Evolutionary conservation across 2,797 vertebrate species (phyloP).

Genomic region (Hemitrygon akajei): DNA sequence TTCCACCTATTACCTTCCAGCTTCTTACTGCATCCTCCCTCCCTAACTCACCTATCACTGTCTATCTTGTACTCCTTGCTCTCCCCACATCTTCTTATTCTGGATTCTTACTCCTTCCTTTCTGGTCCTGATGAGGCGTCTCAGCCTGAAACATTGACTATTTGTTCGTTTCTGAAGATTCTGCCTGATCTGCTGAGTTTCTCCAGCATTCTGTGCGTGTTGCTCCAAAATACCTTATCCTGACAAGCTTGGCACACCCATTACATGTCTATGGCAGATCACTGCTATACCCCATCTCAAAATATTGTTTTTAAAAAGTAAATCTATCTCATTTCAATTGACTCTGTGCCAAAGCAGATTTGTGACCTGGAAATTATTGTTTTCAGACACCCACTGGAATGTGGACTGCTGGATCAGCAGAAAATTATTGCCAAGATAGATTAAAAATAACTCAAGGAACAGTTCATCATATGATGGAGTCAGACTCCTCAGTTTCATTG

Average conservation of each 20-base stretch:
- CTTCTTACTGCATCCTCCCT: too few species aligned
- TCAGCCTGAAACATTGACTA: too few species aligned
- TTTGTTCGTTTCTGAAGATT: too few species aligned
- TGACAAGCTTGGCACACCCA: background rate
- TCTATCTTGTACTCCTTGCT: too few species aligned
- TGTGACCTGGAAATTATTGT: background rate
- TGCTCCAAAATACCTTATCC: background rate
- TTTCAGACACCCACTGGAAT: background rate
- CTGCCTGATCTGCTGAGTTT: too few species aligned
- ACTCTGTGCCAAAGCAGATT: background rate
- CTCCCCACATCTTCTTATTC: too few species aligned
- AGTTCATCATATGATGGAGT: background rate
- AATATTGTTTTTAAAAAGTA: background rate
- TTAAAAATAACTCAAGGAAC: background rate
- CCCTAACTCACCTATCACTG: too few species aligned
- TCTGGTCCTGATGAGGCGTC: too few species aligned
- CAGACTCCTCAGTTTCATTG: background rate
- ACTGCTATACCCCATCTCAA: background rate
- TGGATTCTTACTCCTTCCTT: too few species aligned
- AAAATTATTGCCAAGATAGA: background rate
- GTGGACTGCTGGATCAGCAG: background rate
- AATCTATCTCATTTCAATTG: background rate
- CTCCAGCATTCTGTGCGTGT: too few species aligned
- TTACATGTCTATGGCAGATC: background rate
- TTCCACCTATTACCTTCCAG: too few species aligned